These are phyloP conservation scores for Anisognathus igniventris DNA, from an alignment of 2,797 vertebrate species.

Conservation along the genomic window DNA sequence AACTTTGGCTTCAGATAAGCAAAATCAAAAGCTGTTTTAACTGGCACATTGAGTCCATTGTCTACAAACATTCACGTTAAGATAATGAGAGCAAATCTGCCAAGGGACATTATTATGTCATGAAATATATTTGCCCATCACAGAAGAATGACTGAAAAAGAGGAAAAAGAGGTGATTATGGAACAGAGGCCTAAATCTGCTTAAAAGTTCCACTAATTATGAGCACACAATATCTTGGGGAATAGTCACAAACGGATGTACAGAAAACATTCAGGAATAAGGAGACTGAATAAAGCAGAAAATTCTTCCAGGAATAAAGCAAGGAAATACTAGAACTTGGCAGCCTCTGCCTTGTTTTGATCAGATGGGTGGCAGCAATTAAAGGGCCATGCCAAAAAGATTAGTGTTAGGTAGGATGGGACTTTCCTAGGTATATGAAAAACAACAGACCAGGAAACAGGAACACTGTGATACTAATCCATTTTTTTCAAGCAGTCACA, in stretches of 20 bases:
- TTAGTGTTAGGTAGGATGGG: not conserved
- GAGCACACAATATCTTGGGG: not conserved
- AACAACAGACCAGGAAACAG: not conserved
- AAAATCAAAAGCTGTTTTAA: constrained; percentile 59
- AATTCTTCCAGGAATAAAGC: constrained; percentile 10
- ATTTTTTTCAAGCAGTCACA: not conserved
- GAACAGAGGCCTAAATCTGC: not conserved
- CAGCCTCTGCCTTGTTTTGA: not conserved
- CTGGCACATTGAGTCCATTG: constrained; percentile 31
- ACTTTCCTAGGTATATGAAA: not conserved
- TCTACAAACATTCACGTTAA: constrained; percentile 18
- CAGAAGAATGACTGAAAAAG: constrained; percentile 2
- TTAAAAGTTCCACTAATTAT: constrained; percentile 8
- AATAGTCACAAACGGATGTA: not conserved
- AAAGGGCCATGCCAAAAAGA: not conserved
- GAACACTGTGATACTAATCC: not conserved
- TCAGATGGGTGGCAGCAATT: not conserved
- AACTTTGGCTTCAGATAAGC: constrained; percentile 52
- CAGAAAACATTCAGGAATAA: not conserved
- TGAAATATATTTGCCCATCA: constrained; percentile 18
- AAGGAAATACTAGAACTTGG: constrained; percentile 14
- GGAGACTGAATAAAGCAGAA: not conserved
- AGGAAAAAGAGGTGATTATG: not conserved
- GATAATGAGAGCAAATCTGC: constrained; percentile 26
- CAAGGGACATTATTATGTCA: not conserved